Evolutionary conservation across 2,113 vertebrate genomes (phyloP).

Genomic region (Trachemys scripta): DNA sequence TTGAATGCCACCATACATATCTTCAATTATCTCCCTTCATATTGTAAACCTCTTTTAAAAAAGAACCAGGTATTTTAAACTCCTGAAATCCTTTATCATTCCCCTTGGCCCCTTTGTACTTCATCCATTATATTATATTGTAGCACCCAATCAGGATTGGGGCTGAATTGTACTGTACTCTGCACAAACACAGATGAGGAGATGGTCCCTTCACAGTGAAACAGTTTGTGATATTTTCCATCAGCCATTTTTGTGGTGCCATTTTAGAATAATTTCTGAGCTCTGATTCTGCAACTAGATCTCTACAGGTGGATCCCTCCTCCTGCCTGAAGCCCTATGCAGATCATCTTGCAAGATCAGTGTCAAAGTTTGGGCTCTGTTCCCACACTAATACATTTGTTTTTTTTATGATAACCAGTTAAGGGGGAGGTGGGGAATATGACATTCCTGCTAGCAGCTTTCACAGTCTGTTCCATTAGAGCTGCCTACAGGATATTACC

Average conservation of each 20-base stretch:
- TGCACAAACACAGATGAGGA: background rate
- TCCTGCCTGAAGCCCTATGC: background rate
- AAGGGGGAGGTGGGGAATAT: background rate
- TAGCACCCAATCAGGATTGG: accelerated
- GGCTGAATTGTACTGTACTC: background rate
- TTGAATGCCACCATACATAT: background rate
- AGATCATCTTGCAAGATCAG: background rate
- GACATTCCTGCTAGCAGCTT: background rate
- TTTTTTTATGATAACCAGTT: background rate
- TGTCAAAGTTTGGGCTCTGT: background rate
- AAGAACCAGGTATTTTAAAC: background rate
- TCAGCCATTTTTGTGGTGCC: background rate
- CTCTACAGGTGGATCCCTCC: background rate
- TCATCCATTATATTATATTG: background rate
- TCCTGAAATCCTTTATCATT: accelerated
- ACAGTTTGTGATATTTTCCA: background rate
- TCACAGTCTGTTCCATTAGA: background rate
- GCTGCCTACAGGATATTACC: accelerated
- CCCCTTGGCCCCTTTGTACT: accelerated
- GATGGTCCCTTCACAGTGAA: accelerated
- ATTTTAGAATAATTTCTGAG: background rate
- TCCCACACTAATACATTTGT: background rate
- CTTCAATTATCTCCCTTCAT: background rate
- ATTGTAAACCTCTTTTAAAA: background rate
- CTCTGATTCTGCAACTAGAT: background rate